phyloP scores from a whole-genome alignment of 1,140 invertebrate species.

The Dinoponera quadriceps region DNA sequence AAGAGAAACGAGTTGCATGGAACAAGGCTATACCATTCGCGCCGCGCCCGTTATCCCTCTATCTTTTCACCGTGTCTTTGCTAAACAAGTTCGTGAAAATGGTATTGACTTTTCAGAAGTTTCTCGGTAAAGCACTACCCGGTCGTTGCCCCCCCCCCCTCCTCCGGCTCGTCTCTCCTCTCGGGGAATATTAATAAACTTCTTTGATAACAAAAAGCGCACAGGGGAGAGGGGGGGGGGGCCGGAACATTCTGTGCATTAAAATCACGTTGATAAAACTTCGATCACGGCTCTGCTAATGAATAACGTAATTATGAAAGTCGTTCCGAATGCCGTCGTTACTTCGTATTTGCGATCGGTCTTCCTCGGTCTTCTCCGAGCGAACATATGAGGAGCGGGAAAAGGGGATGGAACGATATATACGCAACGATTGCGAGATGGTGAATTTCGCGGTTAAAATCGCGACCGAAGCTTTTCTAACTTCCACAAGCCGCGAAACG shows the following conservation, averaged over 20 bases:
- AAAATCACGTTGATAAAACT: slow-evolving; percentile 42
- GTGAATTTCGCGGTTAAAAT: neutral
- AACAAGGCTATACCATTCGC: slow-evolving; percentile 9
- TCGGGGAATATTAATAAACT: slow-evolving; percentile 52
- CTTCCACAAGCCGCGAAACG: neutral
- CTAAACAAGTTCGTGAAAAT: slow-evolving; percentile 57
- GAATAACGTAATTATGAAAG: slow-evolving; percentile 34
- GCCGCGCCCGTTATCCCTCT: slow-evolving; percentile 9
- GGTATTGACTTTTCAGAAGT: slow-evolving; percentile 49
- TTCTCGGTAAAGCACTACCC: slow-evolving; percentile 9
- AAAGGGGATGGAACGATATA: no score
- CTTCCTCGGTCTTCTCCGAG: neutral
- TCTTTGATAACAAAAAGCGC: slow-evolving; percentile 39
- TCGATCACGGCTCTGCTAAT: slow-evolving; percentile 2
- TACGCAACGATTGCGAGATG: no score
- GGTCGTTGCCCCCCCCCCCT: slow-evolving; percentile 5
- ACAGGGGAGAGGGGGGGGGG: no score
- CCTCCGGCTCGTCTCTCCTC: slow-evolving; percentile 8
- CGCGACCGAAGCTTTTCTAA: neutral
- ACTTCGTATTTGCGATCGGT: neutral
- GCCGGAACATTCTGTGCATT: slow-evolving; percentile 8
- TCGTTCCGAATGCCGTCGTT: neutral
- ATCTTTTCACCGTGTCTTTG: slow-evolving; percentile 33
- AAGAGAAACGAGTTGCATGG: slow-evolving; percentile 12
- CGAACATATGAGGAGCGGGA: no score